These are phyloP conservation scores for Falco concolor DNA, from an alignment of 2,797 vertebrate genomes.

Conservation along the genomic window DNA sequence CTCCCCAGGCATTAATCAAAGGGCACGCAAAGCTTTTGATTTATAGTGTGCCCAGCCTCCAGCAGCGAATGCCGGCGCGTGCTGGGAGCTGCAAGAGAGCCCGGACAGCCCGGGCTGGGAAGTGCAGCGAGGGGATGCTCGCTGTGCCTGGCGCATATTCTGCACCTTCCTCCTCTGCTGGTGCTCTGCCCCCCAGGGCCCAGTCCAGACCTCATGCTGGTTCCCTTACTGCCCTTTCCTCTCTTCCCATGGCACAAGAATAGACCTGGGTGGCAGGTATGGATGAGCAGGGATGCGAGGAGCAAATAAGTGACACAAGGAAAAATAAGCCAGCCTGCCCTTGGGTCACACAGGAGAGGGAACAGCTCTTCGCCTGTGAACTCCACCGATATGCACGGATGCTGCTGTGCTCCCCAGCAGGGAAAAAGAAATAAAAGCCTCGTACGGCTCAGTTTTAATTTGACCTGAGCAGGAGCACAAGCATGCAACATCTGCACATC, in stretches of 20 bases:
- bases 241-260: neutral
- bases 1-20: neutral
- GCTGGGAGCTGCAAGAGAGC: neutral
- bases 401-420: neutral
- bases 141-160: neutral
- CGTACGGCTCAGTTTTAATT: fast-evolving
- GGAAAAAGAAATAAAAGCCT: neutral
- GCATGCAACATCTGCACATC: neutral
- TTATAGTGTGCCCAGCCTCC: neutral
- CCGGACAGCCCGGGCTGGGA: fast-evolving
- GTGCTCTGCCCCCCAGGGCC: neutral
- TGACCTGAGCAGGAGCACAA: neutral
- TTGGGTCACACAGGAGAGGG: fast-evolving
- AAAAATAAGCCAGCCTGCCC: neutral
- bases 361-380: fast-evolving
- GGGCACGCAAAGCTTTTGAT: neutral
- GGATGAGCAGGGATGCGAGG: neutral
- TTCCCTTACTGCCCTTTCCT: neutral
- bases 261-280: neutral
- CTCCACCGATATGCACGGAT: fast-evolving
- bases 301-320: neutral
- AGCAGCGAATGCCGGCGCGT: fast-evolving
- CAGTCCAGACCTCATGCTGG: fast-evolving
- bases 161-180: neutral
- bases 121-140: neutral